Evolutionary conservation across 2,888 invertebrate species (phyloP).

Genomic region (Cryptus armator): DNA sequence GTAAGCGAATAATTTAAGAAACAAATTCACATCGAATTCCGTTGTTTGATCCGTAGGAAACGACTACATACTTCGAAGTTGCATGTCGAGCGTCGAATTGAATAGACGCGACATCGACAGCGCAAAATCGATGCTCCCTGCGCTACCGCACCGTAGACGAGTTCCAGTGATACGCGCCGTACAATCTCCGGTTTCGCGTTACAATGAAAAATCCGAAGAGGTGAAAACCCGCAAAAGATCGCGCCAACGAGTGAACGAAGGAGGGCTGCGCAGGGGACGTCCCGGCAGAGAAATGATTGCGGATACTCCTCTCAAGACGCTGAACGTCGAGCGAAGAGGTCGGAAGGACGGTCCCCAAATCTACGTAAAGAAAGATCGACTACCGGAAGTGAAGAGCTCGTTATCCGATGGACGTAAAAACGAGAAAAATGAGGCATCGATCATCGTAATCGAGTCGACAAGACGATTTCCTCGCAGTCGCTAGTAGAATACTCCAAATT

Average conservation of each 20-base stretch:
- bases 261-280: constrained; percentile 22
- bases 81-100: constrained; percentile 81
- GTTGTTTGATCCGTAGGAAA: constrained; percentile 72
- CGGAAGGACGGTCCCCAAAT: constrained; percentile 73
- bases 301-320: constrained; percentile 79
- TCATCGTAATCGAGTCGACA: constrained; percentile 77
- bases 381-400: constrained; percentile 76
- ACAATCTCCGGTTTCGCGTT: constrained; percentile 28
- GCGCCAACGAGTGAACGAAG: constrained; percentile 13
- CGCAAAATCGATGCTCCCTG: constrained; percentile 1
- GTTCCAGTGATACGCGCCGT: background rate
- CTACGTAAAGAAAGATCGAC: constrained; percentile 76
- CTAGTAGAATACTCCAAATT: background rate
- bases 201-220: constrained; percentile 26
- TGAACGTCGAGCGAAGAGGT: constrained; percentile 74
- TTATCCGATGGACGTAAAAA: constrained; percentile 19
- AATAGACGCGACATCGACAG: constrained; percentile 68
- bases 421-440: constrained; percentile 70
- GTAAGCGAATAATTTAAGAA: background rate
- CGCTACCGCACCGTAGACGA: background rate
- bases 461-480: constrained; percentile 44
- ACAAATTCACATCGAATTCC: background rate
- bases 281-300: constrained; percentile 34
- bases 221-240: constrained; percentile 3
- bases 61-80: constrained; percentile 80